These are phyloP conservation scores for Apodemus agrarius DNA, from an alignment of 2,797 vertebrate genomes.

Conservation along the genomic window DNA sequence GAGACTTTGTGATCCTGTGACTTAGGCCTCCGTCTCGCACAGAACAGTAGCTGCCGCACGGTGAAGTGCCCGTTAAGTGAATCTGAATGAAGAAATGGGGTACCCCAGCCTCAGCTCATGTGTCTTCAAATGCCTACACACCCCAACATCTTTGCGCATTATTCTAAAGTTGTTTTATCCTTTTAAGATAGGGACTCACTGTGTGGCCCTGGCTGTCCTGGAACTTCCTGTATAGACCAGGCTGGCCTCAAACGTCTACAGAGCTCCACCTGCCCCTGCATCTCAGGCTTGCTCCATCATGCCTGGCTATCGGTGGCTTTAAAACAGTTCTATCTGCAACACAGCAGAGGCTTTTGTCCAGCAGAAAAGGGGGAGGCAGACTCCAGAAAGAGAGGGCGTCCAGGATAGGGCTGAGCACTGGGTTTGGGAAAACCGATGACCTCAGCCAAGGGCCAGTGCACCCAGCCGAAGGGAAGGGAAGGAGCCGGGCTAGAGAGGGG, in stretches of 20 bases:
- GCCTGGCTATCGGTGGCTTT: background rate
- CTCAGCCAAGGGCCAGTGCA: too few relatives aligned
- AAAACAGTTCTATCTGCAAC: conserved; percentile 64
- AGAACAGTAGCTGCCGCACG: background rate
- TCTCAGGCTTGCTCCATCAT: background rate
- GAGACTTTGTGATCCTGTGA: background rate
- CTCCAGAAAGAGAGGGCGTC: background rate
- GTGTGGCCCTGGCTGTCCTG: background rate
- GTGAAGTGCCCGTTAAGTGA: background rate
- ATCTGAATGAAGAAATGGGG: background rate
- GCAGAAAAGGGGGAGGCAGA: background rate
- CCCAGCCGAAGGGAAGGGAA: background rate
- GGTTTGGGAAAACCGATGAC: background rate
- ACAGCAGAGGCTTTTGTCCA: background rate
- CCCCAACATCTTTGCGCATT: background rate
- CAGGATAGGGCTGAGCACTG: background rate
- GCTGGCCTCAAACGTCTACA: background rate
- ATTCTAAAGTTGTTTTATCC: background rate
- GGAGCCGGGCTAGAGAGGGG: background rate
- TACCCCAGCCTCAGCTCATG: background rate
- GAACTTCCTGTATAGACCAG: background rate
- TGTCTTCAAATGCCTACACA: background rate
- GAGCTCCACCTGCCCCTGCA: background rate
- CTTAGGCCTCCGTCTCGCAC: background rate
- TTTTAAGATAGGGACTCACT: background rate